phyloP scores from a whole-genome alignment of 2,113 vertebrate genomes.

The Oxyruncus cristatus region DNA sequence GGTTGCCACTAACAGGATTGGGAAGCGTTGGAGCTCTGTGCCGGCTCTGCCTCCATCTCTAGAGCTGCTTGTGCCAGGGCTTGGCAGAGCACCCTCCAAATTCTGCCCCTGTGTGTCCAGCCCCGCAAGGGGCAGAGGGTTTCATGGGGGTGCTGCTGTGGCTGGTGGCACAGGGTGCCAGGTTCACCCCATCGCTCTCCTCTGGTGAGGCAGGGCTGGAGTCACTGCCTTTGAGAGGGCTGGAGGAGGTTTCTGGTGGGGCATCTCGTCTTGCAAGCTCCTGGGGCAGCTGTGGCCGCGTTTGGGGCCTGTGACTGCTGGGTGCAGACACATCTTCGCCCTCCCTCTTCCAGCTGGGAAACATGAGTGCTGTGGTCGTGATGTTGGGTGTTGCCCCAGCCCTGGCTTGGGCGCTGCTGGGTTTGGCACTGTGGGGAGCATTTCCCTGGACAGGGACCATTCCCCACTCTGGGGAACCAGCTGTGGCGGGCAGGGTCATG shows the following conservation, averaged over 20 bases:
- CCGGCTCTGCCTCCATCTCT: background rate
- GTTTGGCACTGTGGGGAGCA: background rate
- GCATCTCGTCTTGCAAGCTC: background rate
- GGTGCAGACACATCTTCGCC: background rate
- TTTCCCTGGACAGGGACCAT: background rate
- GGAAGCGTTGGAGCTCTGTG: background rate
- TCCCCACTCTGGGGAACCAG: fast-evolving
- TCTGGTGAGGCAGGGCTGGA: background rate
- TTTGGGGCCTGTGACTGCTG: fast-evolving
- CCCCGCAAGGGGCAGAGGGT: fast-evolving
- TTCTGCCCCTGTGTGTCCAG: fast-evolving
- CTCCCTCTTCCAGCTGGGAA: background rate
- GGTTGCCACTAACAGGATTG: background rate
- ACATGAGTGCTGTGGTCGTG: fast-evolving
- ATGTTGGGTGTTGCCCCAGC: background rate
- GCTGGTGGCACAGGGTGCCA: background rate
- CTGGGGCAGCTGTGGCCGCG: background rate
- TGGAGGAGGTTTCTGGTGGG: background rate
- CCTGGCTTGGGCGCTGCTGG: background rate
- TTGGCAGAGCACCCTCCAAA: background rate
- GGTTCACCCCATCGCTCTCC: fast-evolving
- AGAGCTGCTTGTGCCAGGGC: background rate
- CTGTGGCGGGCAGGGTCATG: fast-evolving
- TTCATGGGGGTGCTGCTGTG: background rate
- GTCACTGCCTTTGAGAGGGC: background rate